These are phyloP conservation scores for Phenganax marumi DNA, from an alignment of 92 coral and sea anemone genomes.

Conservation along the genomic window DNA sequence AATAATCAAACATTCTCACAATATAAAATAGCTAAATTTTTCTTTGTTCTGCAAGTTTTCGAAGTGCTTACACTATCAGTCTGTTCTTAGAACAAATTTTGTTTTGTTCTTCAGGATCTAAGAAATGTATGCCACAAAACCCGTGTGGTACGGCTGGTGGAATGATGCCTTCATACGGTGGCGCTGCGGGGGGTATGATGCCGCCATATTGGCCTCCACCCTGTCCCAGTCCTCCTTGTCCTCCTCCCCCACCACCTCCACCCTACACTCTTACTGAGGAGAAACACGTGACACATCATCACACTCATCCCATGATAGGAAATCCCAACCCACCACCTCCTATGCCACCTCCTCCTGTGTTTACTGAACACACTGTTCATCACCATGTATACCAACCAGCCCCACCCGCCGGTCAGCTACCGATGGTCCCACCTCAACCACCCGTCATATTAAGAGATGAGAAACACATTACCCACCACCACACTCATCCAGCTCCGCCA, in stretches of 20 bases:
- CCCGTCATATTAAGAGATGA: constrained; percentile 43
- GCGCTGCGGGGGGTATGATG: constrained; percentile 31
- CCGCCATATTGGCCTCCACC: constrained; percentile 49
- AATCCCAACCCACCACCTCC: constrained; percentile 27
- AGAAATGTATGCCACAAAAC: constrained; percentile 31
- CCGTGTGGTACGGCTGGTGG: constrained; percentile 35
- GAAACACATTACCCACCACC: constrained; percentile 46
- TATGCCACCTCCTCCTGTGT: constrained; percentile 33
- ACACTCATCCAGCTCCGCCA: constrained; percentile 45
- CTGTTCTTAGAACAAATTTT: no score
- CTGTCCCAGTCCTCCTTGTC: constrained; percentile 41
- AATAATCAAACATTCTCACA: no score
- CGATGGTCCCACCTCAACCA: constrained; percentile 38
- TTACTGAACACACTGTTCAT: constrained; percentile 36
- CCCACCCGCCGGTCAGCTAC: constrained; percentile 37
- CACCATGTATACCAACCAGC: constrained; percentile 34
- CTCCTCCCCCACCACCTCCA: constrained; percentile 41
- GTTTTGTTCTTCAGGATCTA: not conserved
- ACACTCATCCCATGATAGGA: constrained; percentile 37
- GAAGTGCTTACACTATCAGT: no score
- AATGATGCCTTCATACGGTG: constrained; percentile 20
- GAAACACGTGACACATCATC: constrained; percentile 44
- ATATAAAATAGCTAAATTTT: no score
- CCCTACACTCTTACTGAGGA: constrained; percentile 23
- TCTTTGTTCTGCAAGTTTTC: no score